These are phyloP conservation scores for Anastatus disparis DNA, from an alignment of 1,140 invertebrate species.

Conservation along the genomic window DNA sequence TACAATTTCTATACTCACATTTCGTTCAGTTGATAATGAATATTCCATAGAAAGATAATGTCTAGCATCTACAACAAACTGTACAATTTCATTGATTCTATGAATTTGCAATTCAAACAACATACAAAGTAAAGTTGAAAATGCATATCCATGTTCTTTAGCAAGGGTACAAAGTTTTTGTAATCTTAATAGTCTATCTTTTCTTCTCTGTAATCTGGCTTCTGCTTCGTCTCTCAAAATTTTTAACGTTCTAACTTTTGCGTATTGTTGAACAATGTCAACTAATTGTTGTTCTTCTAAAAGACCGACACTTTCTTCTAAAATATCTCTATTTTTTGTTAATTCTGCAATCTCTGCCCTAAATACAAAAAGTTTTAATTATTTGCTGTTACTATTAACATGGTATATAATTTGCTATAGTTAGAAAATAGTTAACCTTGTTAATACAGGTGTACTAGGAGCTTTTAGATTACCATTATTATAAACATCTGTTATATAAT, in stretches of 20 bases:
- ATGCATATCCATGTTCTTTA: slow-evolving; percentile 55
- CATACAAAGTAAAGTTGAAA: slow-evolving; percentile 57
- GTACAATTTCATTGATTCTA: slow-evolving; percentile 50
- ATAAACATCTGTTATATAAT: slow-evolving; percentile 49
- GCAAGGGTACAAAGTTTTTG: slow-evolving; percentile 51
- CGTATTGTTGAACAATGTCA: slow-evolving; percentile 48
- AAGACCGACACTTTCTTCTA: slow-evolving; percentile 55
- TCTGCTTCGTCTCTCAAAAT: slow-evolving; percentile 50
- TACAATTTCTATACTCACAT: slow-evolving; percentile 50
- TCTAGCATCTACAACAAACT: slow-evolving; percentile 54
- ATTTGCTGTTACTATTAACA: slow-evolving; percentile 11
- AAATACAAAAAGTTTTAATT: slow-evolving; percentile 29
- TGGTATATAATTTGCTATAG: not conserved
- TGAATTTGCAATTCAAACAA: slow-evolving; percentile 58
- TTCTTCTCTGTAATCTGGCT: slow-evolving; percentile 47
- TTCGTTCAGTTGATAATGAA: slow-evolving; percentile 52
- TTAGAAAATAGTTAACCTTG: slow-evolving; percentile 37
- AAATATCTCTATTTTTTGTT: slow-evolving; percentile 50
- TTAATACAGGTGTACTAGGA: slow-evolving; percentile 43
- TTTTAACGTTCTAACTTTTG: slow-evolving; percentile 49
- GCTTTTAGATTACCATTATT: slow-evolving; percentile 52
- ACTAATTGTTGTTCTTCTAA: slow-evolving; percentile 50
- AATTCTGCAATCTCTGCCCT: slow-evolving; percentile 56
- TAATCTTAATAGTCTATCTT: slow-evolving; percentile 50
- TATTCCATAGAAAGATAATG: slow-evolving; percentile 59